Evolutionary conservation across 2,797 vertebrate genomes (phyloP), one percentile per base, ranked within the genome.

Genomic region (Spizella passerina): DNA sequence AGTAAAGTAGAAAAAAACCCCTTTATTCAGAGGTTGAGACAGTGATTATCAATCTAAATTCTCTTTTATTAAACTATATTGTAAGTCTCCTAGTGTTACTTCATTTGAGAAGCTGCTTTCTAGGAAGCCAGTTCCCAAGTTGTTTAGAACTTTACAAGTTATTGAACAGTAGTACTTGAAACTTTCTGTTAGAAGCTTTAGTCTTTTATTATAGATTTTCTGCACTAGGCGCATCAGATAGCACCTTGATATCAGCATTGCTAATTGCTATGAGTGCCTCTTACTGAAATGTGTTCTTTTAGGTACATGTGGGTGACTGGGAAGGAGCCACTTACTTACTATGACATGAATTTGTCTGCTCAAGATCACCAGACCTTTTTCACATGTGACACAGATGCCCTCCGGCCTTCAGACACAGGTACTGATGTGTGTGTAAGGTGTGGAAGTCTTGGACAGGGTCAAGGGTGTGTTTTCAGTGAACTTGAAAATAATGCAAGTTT

Each of bases 361-460:
- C 99, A 99, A 96, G 99, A 99, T 95, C 99, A 99, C 90, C 99
- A 99, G 80, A 99, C 99, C 26, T 99, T 99, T 96, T 99, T 99
- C 96, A 99, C 99, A 0, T 99, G 99, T 82, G 99, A 99, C 93
- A 99, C 99, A 8, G 99, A 99, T 16, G 98, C 98, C 91, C 98
- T 99, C 64, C 98, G 98, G 84, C 99, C 99, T 81, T 99, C 99
- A 66, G 99, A 99, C 92, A 98, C 98, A 90, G 99, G 99, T 99
- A 97, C 57, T 30, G 65, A 0, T 14, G 32, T 46, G 6, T 41
- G 30, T 9, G 0, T 29, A 2, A 50, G 30, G 22, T n/a, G 2
- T 39, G 8, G 1, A 7, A 18, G 38, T 9, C 20, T 1, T 50
- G 39, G 27, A 5, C n/a, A 10, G 19, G 2, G 9, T 3, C 3